These are phyloP conservation scores for Cheilosia scutellata DNA, from an alignment of 2,888 invertebrate species.

Conservation along the genomic window DNA sequence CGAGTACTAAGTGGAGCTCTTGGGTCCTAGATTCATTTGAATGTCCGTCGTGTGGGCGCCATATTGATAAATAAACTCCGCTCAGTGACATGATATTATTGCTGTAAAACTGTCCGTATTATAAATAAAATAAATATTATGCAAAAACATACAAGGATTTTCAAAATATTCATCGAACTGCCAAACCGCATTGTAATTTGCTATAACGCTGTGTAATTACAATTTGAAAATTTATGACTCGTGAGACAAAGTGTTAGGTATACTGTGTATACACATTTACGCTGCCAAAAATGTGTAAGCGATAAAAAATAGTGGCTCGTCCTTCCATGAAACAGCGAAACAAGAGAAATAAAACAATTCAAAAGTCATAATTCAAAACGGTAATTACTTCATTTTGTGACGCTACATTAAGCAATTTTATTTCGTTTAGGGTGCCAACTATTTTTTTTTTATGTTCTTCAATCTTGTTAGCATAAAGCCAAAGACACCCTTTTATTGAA, in stretches of 20 bases:
- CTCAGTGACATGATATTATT: neutral
- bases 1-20: too few relatives aligned
- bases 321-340: neutral
- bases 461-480: neutral
- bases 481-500: slow-evolving; percentile 35
- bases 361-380: slow-evolving; percentile 62
- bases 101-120: neutral
- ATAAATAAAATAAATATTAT: neutral
- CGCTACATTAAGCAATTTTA: slow-evolving; percentile 73
- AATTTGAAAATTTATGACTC: slow-evolving; percentile 22
- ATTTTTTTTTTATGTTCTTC: slow-evolving; percentile 3
- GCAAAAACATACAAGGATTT: neutral
- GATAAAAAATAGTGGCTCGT: slow-evolving; percentile 40
- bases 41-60: too few relatives aligned
- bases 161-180: neutral
- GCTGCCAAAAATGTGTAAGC: slow-evolving; percentile 47
- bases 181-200: slow-evolving; percentile 38
- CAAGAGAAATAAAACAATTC: slow-evolving; percentile 26
- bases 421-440: slow-evolving; percentile 66
- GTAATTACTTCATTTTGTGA: slow-evolving; percentile 67
- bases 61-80: too few relatives aligned
- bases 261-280: neutral
- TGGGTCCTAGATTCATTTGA: too few relatives aligned
- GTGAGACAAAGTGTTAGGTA: slow-evolving; percentile 11
- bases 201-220: slow-evolving; percentile 11